Percentiles rank a stretch among this genome's conserved stretches.
phyloP scores from a whole-genome alignment of 1,140 invertebrate genomes.

The Meteorus sp. region DNA sequence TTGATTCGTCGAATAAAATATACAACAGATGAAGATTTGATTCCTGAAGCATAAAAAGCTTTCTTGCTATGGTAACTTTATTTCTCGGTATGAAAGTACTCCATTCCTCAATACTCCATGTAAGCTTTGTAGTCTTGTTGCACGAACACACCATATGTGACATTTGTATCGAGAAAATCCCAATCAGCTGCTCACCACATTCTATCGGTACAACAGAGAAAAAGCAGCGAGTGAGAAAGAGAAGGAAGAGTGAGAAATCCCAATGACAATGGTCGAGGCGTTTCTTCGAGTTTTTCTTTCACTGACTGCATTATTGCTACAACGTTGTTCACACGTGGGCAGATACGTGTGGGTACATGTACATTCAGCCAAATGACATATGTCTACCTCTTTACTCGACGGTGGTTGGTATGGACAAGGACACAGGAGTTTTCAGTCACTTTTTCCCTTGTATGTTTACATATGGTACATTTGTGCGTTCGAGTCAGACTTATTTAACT shows the following conservation, averaged over 20 bases:
- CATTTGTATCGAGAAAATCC: conserved; percentile 46
- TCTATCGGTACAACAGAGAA: conserved; percentile 36
- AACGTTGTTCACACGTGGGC: background rate
- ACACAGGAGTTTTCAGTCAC: too few relatives aligned
- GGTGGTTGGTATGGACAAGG: background rate
- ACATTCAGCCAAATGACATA: conserved; percentile 25
- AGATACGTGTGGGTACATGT: conserved; percentile 25
- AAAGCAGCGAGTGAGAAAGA: conserved; percentile 20
- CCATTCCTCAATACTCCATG: too few relatives aligned
- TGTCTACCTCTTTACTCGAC: conserved; percentile 24
- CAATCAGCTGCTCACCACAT: conserved; percentile 52
- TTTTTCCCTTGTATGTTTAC: too few relatives aligned
- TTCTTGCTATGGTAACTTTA: conserved; percentile 6
- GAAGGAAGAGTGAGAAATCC: conserved; percentile 33
- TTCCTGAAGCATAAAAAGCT: too few relatives aligned
- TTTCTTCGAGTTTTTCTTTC: conserved; percentile 7
- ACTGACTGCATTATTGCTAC: too few relatives aligned
- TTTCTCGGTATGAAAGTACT: too few relatives aligned
- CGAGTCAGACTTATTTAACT: too few relatives aligned
- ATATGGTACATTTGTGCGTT: too few relatives aligned
- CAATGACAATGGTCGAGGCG: conserved; percentile 38
- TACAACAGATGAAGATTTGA: too few relatives aligned
- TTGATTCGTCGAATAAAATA: too few relatives aligned
- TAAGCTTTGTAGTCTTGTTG: too few relatives aligned
- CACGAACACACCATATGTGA: conserved; percentile 32